Evolutionary conservation across 2,888 invertebrate species (phyloP), one percentile per base, ranked within the genome.

Genomic region (Napeogenes sylphis): DNA sequence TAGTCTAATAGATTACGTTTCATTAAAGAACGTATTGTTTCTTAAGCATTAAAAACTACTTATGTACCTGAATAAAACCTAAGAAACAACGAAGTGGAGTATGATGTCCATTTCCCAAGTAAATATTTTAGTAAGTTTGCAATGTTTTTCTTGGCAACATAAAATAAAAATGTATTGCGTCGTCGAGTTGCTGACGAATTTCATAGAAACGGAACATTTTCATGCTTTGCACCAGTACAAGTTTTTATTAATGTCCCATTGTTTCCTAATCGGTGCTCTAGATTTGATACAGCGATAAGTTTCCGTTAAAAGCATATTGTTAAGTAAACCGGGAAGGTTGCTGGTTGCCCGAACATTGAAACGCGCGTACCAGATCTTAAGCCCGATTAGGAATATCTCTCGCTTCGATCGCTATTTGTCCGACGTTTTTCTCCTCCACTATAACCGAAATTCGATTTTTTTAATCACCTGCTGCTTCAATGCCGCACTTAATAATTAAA

Each of bases 171-270:
- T 35, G 59, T 45, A 58, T 63, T 58, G 46, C 57, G 51, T 58
- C 60, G 51, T 58, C 55, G 54, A 47, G 35, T 57, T 63, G 54
- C 55, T 53, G 62, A 62, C 66, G 62, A 62, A 65, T 69, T 69
- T 67, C 64, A 61, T 76, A 78, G 77, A 80, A 78, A 82, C 80
- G 81, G 77, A 85, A 85, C 82, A 78, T 79, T 82, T 74, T 78
- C 79, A 84, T 81, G 87, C 82, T 73, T 76, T 76, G 85, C 84
- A 81, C 81, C 74, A 74, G 73, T 78, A 81, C 79, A 75, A 79
- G 64, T 80, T 85, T 87, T 84, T 84, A 87, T 85, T 87, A 83
- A 86, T 83, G 82, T 82, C 76, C 89, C 81, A 89, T 90, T 88
- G 90, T 89, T 88, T 84, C 82, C 79, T 86, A 86, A 87, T 88